Base-by-base conservation (phyloP, 2,113 vertebrate genomes). In the Holacanthus passer region DNA sequence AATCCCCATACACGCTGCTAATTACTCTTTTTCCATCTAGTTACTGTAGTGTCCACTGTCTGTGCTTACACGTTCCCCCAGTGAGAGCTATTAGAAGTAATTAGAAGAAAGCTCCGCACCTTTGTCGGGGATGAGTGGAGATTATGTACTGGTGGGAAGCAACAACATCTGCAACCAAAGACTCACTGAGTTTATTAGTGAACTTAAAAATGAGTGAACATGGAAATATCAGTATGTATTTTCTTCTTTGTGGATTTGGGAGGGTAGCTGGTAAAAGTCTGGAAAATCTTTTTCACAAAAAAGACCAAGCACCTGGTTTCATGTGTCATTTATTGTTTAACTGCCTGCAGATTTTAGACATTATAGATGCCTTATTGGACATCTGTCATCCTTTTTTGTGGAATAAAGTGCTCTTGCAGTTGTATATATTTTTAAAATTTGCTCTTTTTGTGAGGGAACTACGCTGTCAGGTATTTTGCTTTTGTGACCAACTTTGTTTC, bases 1-100 rank as follows among this genome's bases (percentile, higher is more conserved):
- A 81, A 70, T 75, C 71, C 48, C 67, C 53, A 67, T 29, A 77
- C 75, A 77, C 50, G 27, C 13, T 2, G 13, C 72, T 89, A 86
- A 87, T 90, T 86, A 84, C 45, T 77, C 37, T 29, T 68, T 70
- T 60, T 39, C 52, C 43, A 71, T 64, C 19, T 29, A 73, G 68
- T 66, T 72, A 52, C 31, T 72, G 72, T 8, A 29, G 69, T 62
- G 82, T 89, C 81, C 82, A 84, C 83, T 77, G 81, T 67, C 75
- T 66, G 53, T 47, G 43, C 58, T 82, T 82, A 31, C 78, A 73
- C 65, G 56, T 66, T 88, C 77, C 73, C n/a, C 79, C 66, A 75
- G 56, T 76, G 80, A 83, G 63, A 77, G 70, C 79, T 68, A 82
- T 81, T 79, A 70, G 68, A 53, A 62, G 66, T 80, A 83, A 84